phyloP scores from a whole-genome alignment of 1,140 invertebrate genomes.

The Drosophila auraria region DNA sequence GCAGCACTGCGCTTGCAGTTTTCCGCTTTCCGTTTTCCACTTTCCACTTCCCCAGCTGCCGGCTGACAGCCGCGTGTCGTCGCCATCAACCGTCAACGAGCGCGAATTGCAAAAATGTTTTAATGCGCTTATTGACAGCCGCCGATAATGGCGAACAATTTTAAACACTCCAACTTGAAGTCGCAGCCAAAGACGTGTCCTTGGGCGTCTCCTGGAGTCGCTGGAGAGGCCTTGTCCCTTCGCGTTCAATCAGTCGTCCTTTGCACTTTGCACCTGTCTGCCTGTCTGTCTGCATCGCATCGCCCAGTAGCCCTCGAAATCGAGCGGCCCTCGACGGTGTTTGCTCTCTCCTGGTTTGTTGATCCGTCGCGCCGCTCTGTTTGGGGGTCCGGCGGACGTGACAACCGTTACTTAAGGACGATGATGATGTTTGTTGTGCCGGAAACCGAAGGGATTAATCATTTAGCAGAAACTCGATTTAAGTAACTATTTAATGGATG shows the following conservation, averaged over 20 bases:
- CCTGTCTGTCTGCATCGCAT: not conserved
- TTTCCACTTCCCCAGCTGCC: conserved; percentile 2
- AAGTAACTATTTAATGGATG: conserved; percentile 15
- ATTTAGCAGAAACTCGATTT: conserved; percentile 24
- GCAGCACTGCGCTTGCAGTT: conserved; percentile 39
- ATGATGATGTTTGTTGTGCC: conserved; percentile 24
- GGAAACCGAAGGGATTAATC: conserved; percentile 35
- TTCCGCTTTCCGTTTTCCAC: conserved; percentile 21
- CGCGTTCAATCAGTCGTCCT: conserved; percentile 30
- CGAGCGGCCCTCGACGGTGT: conserved; percentile 12
- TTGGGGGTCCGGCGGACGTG: conserved; percentile 19
- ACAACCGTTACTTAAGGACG: conserved; percentile 16
- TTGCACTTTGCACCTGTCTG: conserved; percentile 43
- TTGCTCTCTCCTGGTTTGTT: conserved; percentile 30
- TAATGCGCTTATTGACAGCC: conserved; percentile 57
- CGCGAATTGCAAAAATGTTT: conserved; percentile 43
- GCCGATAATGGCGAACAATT: conserved; percentile 53
- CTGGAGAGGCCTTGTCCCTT: conserved; percentile 7
- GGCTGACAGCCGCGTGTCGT: conserved; percentile 31
- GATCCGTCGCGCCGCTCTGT: conserved; percentile 9
- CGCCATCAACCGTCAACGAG: conserved; percentile 33
- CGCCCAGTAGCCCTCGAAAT: conserved; percentile 23
- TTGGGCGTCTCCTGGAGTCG: conserved; percentile 10
- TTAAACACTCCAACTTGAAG: conserved; percentile 47
- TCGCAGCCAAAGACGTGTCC: conserved; percentile 31